These are phyloP conservation scores for Poeciliopsis gracilis DNA, from an alignment of 2,797 vertebrate species.

Conservation along the genomic window DNA sequence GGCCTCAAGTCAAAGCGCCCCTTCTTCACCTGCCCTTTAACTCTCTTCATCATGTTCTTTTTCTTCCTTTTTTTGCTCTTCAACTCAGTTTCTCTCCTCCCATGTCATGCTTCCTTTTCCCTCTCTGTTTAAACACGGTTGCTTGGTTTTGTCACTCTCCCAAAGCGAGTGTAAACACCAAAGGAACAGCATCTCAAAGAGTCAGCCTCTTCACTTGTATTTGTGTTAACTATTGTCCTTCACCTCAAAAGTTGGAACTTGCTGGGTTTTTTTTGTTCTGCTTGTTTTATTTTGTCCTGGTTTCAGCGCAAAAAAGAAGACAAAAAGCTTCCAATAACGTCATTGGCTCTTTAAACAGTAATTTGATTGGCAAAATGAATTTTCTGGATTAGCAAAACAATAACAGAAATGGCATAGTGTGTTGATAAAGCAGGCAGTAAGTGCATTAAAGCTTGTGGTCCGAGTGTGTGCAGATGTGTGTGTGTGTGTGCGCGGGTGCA, in stretches of 20 bases:
- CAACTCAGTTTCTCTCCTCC: constrained; percentile 46
- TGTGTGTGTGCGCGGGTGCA: constrained; percentile 25
- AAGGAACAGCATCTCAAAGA: constrained; percentile 28
- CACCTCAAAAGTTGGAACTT: constrained; percentile 43
- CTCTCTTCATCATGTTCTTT: constrained; percentile 60
- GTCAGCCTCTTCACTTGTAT: constrained; percentile 36
- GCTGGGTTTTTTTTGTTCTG: constrained; percentile 13
- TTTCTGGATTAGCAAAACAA: constrained; percentile 74
- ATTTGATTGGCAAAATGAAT: constrained; percentile 75
- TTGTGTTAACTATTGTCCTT: constrained; percentile 48
- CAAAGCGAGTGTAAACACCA: constrained; percentile 16
- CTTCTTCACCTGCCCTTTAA: constrained; percentile 83
- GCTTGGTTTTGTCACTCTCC: constrained; percentile 4
- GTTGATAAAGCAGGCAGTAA: constrained; percentile 79
- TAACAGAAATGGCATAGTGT: constrained; percentile 68
- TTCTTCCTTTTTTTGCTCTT: constrained; percentile 69
- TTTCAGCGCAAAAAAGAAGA: constrained; percentile 10
- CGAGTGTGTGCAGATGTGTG: constrained; percentile 24
- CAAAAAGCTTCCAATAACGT: constrained; percentile 49
- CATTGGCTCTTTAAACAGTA: constrained; percentile 60
- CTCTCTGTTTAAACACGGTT: constrained; percentile 47
- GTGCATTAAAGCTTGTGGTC: constrained; percentile 63
- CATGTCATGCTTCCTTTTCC: constrained; percentile 36
- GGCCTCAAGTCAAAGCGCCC: constrained; percentile 82
- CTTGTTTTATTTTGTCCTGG: constrained; percentile 42